Conservation (phyloP, 2,888 invertebrate species). For the Phorcus lineatus region DNA sequence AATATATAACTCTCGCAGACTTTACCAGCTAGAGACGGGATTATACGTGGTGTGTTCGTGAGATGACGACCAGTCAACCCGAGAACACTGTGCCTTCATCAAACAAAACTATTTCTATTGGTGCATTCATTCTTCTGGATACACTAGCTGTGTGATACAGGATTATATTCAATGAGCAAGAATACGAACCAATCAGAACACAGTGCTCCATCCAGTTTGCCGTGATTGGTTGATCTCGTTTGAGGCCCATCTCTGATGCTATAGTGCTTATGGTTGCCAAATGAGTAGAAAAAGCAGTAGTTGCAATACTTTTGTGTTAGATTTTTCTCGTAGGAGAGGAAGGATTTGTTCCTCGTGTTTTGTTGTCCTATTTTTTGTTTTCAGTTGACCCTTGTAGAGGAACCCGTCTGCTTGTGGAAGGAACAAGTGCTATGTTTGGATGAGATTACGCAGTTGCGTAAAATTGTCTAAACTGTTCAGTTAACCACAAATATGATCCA, state of each 20-base stretch:
- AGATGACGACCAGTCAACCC: not conserved
- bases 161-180: constrained; percentile 20
- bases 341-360: not conserved
- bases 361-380: constrained; percentile 11
- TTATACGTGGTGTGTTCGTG: constrained; percentile 4
- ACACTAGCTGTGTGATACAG: constrained; percentile 16
- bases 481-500: too few relatives aligned
- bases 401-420: not conserved
- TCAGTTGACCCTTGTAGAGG: not conserved
- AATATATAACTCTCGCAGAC: not conserved
- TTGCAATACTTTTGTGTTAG: constrained; percentile 4
- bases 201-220: not conserved
- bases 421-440: not conserved
- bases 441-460: too few relatives aligned
- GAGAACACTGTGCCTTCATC: constrained; percentile 6
- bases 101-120: not conserved
- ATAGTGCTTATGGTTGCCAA: constrained; percentile 29
- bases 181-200: constrained; percentile 4
- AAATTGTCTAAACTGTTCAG: too few relatives aligned
- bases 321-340: constrained; percentile 6
- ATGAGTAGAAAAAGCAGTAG: constrained; percentile 15
- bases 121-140: constrained; percentile 10
- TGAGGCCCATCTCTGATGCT: not conserved
- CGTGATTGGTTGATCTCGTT: constrained; percentile 21
- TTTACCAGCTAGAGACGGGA: too few relatives aligned